These are phyloP conservation scores for Heterotis niloticus DNA, from an alignment of 2,113 vertebrate species.

Conservation along the genomic window DNA sequence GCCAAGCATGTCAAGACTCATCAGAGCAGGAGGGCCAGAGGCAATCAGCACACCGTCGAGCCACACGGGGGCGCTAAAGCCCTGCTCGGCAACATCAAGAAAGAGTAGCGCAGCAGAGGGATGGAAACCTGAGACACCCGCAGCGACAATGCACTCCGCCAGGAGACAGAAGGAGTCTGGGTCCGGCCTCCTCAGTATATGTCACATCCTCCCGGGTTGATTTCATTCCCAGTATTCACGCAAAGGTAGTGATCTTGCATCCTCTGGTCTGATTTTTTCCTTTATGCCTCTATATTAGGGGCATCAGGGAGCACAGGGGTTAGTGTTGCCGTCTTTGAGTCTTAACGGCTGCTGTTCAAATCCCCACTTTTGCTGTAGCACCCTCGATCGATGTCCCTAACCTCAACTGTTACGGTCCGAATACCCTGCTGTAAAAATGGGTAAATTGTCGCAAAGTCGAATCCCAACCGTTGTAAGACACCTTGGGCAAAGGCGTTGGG, in stretches of 20 bases:
- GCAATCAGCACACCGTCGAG: conserved; percentile 15
- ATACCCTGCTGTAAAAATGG: too few relatives aligned
- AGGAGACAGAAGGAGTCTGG: neutral
- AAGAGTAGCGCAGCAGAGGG: conserved; percentile 26
- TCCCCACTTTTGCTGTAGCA: too few relatives aligned
- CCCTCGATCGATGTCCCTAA: too few relatives aligned
- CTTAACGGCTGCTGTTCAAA: too few relatives aligned
- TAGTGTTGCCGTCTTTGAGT: too few relatives aligned
- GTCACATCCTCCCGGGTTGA: neutral
- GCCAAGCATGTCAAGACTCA: conserved; percentile 62
- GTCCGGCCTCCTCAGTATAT: neutral
- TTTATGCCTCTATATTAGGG: too few relatives aligned
- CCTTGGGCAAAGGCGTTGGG: too few relatives aligned
- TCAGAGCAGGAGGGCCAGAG: conserved; percentile 38
- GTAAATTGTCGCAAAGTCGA: too few relatives aligned
- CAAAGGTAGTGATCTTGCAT: neutral
- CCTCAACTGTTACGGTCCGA: too few relatives aligned
- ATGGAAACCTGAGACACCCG: neutral
- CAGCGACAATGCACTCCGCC: neutral
- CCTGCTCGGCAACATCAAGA: conserved; percentile 37
- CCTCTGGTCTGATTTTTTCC: neutral
- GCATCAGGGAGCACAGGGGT: too few relatives aligned
- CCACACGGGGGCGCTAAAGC: conserved; percentile 27
- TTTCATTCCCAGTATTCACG: neutral
- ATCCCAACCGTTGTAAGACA: too few relatives aligned